Evolutionary conservation across 2,888 invertebrate species (phyloP).

Genomic region (Siphonodentalium dalli): DNA sequence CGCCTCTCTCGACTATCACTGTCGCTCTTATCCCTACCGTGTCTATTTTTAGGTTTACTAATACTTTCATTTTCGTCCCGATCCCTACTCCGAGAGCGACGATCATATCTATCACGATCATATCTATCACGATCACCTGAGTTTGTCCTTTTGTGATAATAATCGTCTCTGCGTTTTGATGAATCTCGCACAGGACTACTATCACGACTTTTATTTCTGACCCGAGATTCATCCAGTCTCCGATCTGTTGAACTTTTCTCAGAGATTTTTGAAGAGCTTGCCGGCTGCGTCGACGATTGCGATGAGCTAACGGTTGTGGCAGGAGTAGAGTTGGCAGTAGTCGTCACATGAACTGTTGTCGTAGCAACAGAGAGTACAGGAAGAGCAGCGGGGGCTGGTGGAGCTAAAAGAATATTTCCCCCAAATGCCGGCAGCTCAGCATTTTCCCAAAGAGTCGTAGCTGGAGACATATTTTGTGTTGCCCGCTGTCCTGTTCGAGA

Average conservation of each 20-base stretch:
- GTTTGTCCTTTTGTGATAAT: too few species aligned
- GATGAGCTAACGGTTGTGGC: too few species aligned
- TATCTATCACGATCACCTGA: not conserved
- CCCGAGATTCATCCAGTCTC: too few species aligned
- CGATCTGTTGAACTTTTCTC: too few species aligned
- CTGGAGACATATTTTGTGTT: slow-evolving; percentile 55
- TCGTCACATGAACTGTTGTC: slow-evolving; percentile 1
- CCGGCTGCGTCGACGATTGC: too few species aligned
- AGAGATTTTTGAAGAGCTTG: too few species aligned
- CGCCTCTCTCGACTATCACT: slow-evolving; percentile 12
- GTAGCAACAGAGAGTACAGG: slow-evolving; percentile 2
- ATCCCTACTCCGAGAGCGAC: not conserved
- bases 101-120: not conserved
- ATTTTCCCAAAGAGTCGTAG: slow-evolving; percentile 57
- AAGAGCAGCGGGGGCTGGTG: slow-evolving; percentile 34
- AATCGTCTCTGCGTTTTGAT: too few species aligned
- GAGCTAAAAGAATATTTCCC: slow-evolving; percentile 44
- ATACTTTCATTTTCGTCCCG: slow-evolving; percentile 5
- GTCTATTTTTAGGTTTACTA: not conserved
- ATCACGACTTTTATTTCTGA: too few species aligned
- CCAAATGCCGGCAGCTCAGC: slow-evolving; percentile 38
- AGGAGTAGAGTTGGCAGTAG: too few species aligned
- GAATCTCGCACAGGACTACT: too few species aligned
- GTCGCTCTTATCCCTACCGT: not conserved
- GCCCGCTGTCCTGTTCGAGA: slow-evolving; percentile 29